Evolutionary conservation across 1,140 invertebrate species (phyloP).

Genomic region (Nymphalis io): DNA sequence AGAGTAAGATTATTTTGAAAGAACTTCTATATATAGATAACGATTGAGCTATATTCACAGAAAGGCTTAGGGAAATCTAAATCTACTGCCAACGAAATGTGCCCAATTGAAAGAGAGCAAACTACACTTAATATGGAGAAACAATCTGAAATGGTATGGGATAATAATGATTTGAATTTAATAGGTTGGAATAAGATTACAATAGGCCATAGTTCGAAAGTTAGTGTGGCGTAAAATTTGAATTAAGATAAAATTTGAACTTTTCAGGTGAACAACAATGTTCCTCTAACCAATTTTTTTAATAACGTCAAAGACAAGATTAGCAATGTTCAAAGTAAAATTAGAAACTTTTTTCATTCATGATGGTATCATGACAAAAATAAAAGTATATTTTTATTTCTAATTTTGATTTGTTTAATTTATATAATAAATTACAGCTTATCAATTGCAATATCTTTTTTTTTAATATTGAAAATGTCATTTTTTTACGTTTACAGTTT

Average conservation of each 20-base stretch:
- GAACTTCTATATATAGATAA: background rate
- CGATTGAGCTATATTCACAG: slow-evolving; percentile 25
- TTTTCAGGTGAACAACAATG: slow-evolving; percentile 27
- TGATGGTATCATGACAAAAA: slow-evolving; percentile 1
- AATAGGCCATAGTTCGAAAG: too few relatives aligned
- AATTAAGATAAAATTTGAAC: too few relatives aligned
- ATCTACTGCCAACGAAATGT: slow-evolving; percentile 12
- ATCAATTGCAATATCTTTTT: too few relatives aligned
- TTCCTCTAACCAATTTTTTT: slow-evolving; percentile 14
- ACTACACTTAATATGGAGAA: background rate
- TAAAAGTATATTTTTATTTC: background rate
- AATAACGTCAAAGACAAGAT: slow-evolving; percentile 40
- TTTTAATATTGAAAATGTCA: background rate
- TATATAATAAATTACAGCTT: background rate
- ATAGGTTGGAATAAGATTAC: too few relatives aligned
- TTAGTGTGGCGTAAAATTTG: too few relatives aligned
- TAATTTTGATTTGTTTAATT: background rate
- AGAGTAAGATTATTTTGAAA: background rate
- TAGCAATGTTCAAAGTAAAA: slow-evolving; percentile 37
- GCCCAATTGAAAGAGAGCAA: background rate
- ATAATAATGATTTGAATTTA: too few relatives aligned
- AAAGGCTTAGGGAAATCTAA: slow-evolving; percentile 35
- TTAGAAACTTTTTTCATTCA: slow-evolving; percentile 41
- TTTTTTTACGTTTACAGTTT: background rate
- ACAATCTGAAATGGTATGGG: background rate